These are phyloP conservation scores for Pelodytes ibericus DNA, from an alignment of 2,797 vertebrate genomes.

Conservation along the genomic window DNA sequence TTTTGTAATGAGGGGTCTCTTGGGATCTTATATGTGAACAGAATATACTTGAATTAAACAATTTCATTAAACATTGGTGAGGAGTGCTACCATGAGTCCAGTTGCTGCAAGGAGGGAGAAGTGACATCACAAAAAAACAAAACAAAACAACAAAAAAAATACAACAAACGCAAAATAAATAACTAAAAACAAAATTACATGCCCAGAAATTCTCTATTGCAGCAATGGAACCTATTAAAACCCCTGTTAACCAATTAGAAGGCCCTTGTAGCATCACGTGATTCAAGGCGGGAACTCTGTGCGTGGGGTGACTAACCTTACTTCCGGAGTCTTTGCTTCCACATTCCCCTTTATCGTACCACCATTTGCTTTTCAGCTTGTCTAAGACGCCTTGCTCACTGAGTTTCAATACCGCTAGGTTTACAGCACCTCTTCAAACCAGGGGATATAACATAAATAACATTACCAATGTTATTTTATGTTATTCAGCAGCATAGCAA, in stretches of 20 bases:
- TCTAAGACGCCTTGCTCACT: slow-evolving; percentile 99
- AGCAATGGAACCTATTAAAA: slow-evolving; percentile 32
- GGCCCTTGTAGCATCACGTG: slow-evolving; percentile 46
- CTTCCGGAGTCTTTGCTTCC: slow-evolving; percentile 98
- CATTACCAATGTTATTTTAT: slow-evolving; percentile 99
- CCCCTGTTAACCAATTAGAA: slow-evolving; percentile 45
- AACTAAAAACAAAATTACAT: slow-evolving; percentile 10
- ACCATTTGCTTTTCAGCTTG: slow-evolving; percentile 99
- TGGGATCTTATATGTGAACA: no score
- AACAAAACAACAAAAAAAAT: not conserved
- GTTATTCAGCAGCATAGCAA: slow-evolving; percentile 91
- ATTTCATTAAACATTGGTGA: no score
- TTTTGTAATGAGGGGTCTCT: no score
- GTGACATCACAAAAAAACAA: not conserved
- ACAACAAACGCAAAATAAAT: not conserved
- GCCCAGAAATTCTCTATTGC: not conserved
- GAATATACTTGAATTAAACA: no score
- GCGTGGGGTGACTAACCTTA: slow-evolving; percentile 92
- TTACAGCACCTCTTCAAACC: slow-evolving; percentile 98
- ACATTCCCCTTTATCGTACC: slow-evolving; percentile 99
- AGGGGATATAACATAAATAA: slow-evolving; percentile 99
- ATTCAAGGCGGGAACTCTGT: slow-evolving; percentile 72
- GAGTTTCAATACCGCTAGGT: slow-evolving; percentile 99
- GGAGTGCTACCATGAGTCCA: not conserved
- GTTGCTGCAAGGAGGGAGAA: not conserved